These are phyloP conservation scores for Barnardius zonarius DNA, from an alignment of 2,113 vertebrate genomes.

Conservation along the genomic window DNA sequence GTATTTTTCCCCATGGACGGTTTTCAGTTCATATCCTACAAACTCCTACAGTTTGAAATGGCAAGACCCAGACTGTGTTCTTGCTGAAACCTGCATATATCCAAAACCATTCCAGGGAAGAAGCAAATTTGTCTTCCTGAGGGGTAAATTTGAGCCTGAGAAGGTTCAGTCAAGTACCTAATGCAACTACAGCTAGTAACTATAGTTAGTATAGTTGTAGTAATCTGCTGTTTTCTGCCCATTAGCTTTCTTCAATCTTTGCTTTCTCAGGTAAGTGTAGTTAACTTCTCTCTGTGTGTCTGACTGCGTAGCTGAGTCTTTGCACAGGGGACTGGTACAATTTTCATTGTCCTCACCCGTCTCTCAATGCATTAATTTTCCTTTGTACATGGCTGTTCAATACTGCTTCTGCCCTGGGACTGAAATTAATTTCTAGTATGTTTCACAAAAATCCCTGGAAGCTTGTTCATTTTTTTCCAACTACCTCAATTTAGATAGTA, in stretches of 20 bases:
- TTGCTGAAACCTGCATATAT: not conserved
- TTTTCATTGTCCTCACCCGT: not conserved
- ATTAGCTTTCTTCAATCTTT: not conserved
- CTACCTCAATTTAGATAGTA: not conserved
- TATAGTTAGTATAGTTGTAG: not conserved
- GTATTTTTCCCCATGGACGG: not conserved
- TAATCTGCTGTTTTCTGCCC: not conserved
- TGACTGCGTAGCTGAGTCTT: not conserved
- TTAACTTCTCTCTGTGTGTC: not conserved
- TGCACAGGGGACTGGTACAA: not conserved
- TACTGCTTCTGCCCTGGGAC: not conserved
- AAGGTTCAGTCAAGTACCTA: not conserved
- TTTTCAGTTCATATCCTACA: not conserved
- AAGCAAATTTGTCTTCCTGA: rapidly evolving
- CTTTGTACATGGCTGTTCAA: rapidly evolving
- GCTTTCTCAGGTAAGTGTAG: not conserved
- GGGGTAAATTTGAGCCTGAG: not conserved
- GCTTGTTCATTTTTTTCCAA: not conserved
- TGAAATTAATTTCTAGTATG: not conserved
- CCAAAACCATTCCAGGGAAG: not conserved
- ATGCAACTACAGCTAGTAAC: not conserved
- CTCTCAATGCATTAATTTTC: not conserved
- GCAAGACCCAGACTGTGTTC: not conserved
- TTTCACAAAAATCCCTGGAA: not conserved
- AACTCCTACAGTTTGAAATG: not conserved